A percentile compares a stretch with the other conserved stretches of the same genome.
phyloP scores from a whole-genome alignment of 37 sponge, comb jelly and placozoan genomes.

The Hexactinellida sp. region DNA sequence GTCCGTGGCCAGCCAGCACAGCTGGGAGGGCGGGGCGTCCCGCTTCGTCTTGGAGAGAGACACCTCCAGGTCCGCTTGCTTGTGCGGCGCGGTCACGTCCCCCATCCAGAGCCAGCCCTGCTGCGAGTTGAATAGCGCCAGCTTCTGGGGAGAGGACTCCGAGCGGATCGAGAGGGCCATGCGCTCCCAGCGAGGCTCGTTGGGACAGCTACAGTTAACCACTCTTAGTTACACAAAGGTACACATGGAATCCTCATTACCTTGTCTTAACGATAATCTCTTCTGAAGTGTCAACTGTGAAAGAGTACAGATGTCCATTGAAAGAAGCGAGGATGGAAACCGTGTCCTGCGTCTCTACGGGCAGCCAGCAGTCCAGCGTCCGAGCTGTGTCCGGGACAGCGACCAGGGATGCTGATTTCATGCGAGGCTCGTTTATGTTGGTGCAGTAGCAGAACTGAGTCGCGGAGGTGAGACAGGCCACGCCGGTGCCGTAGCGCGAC shows the following conservation, averaged over 20 bases:
- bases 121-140: neutral
- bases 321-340: neutral
- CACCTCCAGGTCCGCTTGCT: neutral
- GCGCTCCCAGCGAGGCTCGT: neutral
- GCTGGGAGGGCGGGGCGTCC: neutral
- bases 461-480: neutral
- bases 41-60: conserved; percentile 3
- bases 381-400: neutral
- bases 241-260: neutral
- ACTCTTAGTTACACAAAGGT: neutral
- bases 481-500: neutral
- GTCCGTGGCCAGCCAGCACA: neutral
- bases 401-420: neutral
- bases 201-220: neutral
- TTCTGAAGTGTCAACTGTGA: neutral
- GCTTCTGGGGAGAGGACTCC: neutral
- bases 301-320: neutral
- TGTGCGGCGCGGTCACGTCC: neutral
- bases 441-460: neutral
- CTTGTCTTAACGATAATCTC: conserved; percentile 12
- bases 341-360: neutral
- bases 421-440: neutral
- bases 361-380: neutral
- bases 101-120: conserved; percentile 12
- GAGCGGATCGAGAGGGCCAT: neutral